Percentiles rank a stretch among this genome's conserved stretches.
Evolutionary conservation across 2,888 invertebrate genomes (phyloP).

Genomic region (Agrotis clavis): DNA sequence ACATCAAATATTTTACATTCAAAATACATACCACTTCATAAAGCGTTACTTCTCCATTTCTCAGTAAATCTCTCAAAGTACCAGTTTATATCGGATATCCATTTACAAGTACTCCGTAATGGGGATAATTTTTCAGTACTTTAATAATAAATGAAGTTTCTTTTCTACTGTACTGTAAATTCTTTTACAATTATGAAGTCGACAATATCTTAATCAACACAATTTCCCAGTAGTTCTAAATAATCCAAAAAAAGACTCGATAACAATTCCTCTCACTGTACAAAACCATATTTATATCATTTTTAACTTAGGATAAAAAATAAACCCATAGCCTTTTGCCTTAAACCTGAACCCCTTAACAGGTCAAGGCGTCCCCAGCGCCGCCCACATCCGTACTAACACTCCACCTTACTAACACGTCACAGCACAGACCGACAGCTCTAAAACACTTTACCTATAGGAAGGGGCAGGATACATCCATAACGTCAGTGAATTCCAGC

Average conservation of each 20-base stretch:
- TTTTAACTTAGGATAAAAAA: not conserved
- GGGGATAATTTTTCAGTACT: no score
- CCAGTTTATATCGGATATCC: no score
- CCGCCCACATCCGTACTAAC: slow-evolving; percentile 35
- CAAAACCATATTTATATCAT: not conserved
- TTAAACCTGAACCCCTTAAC: slow-evolving; percentile 34
- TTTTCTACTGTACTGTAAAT: no score
- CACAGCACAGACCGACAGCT: slow-evolving; percentile 62
- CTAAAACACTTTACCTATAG: slow-evolving; percentile 74
- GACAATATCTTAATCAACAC: no score
- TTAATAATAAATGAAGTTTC: no score
- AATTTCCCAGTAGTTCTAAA: not conserved
- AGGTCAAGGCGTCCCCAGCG: slow-evolving; percentile 40
- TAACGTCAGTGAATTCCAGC: slow-evolving; percentile 95
- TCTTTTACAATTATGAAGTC: no score
- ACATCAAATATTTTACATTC: not conserved
- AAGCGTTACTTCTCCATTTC: not conserved
- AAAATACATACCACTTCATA: not conserved
- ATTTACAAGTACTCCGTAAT: no score
- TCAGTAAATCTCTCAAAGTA: not conserved
- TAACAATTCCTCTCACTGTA: no score
- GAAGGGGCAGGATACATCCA: slow-evolving; percentile 93
- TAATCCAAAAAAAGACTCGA: not conserved
- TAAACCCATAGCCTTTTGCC: slow-evolving; percentile 7
- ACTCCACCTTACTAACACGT: slow-evolving; percentile 54